phyloP scores from a whole-genome alignment of 2,113 vertebrate species.

The Otis tarda region DNA sequence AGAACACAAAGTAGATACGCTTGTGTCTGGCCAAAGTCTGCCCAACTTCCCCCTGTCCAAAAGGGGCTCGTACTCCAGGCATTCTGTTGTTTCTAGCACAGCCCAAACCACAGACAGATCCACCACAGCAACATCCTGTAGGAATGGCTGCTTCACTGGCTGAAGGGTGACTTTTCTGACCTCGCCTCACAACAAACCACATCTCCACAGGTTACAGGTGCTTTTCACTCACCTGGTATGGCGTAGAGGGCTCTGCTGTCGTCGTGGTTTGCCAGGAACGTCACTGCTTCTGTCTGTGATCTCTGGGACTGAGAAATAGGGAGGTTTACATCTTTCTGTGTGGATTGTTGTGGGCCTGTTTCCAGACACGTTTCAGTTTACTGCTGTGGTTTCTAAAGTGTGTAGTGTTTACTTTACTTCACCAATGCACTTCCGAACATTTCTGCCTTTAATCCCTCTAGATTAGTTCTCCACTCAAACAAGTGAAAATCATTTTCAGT shows the following conservation, averaged over 20 bases:
- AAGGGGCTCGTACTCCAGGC: rapidly evolving
- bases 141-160: neutral
- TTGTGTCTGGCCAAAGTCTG: neutral
- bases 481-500: neutral
- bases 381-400: neutral
- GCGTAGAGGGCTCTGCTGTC: constrained; percentile 97
- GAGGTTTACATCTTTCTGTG: neutral
- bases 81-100: neutral
- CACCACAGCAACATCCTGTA: neutral
- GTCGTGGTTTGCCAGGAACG: constrained; percentile 95
- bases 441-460: neutral
- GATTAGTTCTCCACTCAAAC: neutral
- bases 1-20: neutral
- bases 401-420: neutral
- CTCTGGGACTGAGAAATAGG: constrained; percentile 86
- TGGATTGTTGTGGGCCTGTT: neutral
- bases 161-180: neutral
- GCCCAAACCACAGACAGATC: neutral
- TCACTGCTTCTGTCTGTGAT: constrained; percentile 97
- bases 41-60: neutral
- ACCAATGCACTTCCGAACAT: neutral
- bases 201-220: neutral
- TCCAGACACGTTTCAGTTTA: neutral
- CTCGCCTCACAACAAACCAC: rapidly evolving
- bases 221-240: constrained; percentile 86